Percentiles rank a stretch among this genome's conserved stretches.
These are phyloP conservation scores for Peucedramus taeniatus DNA, from an alignment of 2,113 vertebrate species.

Conservation along the genomic window DNA sequence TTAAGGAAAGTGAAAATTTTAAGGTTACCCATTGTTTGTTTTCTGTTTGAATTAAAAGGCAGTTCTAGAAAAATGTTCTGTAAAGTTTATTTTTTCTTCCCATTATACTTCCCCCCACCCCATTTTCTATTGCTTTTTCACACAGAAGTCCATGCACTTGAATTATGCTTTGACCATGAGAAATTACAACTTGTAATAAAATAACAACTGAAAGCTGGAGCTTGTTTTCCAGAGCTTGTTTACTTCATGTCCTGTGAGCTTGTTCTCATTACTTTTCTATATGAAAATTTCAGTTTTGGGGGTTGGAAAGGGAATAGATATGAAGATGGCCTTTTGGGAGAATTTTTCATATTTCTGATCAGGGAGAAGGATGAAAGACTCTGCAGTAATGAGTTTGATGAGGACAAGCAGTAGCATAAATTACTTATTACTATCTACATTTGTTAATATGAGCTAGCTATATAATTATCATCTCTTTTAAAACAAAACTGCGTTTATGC, in stretches of 20 bases:
- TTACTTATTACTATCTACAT: not conserved
- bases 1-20: not conserved
- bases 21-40: not conserved
- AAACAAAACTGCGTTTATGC: not conserved
- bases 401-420: not conserved
- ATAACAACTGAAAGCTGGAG: not conserved
- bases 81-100: not conserved
- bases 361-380: conserved; percentile 10
- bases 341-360: not conserved
- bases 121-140: not conserved
- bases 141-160: not conserved
- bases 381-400: not conserved
- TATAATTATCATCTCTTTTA: not conserved
- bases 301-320: not conserved
- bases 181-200: not conserved
- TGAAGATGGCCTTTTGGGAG: not conserved
- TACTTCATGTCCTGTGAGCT: not conserved
- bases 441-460: not conserved
- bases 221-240: not conserved
- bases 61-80: not conserved
- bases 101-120: not conserved
- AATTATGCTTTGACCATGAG: not conserved
- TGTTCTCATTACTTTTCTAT: not conserved
- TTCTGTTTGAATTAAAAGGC: not conserved
- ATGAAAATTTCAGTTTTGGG: not conserved